Conservation (phyloP, 2,888 invertebrate genomes). For the Scotopteryx bipunctaria region DNA sequence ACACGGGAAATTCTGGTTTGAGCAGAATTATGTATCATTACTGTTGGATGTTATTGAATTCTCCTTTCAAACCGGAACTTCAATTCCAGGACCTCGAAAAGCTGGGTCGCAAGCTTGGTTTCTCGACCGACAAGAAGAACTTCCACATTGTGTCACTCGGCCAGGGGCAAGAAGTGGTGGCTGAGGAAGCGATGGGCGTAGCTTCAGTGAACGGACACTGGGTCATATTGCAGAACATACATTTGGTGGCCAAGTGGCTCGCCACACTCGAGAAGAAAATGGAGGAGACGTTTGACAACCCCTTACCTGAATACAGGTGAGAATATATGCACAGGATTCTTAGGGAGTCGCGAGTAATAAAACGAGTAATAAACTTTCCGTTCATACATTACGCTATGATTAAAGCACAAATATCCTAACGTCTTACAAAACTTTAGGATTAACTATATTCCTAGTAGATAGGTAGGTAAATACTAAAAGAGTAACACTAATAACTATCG, state of each 20-base stretch:
- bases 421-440: no score
- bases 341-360: no score
- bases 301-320: constrained; percentile 84
- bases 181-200: constrained; percentile 92
- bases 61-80: neutral
- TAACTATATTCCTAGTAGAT: no score
- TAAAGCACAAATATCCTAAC: no score
- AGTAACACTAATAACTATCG: no score
- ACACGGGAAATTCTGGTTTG: no score
- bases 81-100: constrained; percentile 91
- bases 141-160: constrained; percentile 97
- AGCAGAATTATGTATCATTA: no score
- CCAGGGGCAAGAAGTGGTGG: constrained; percentile 96
- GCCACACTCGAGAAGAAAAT: constrained; percentile 94
- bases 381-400: no score
- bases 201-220: constrained; percentile 92
- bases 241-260: constrained; percentile 96
- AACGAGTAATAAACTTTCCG: no score
- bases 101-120: constrained; percentile 91
- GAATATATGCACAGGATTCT: neutral
- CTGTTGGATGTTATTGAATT: no score
- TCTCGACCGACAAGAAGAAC: constrained; percentile 89
- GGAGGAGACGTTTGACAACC: constrained; percentile 89
- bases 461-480: no score
- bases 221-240: constrained; percentile 97